Percentiles rank a stretch among this genome's conserved stretches.
Evolutionary conservation across 2,888 invertebrate species (phyloP).

Genomic region (Embidobia sp.): DNA sequence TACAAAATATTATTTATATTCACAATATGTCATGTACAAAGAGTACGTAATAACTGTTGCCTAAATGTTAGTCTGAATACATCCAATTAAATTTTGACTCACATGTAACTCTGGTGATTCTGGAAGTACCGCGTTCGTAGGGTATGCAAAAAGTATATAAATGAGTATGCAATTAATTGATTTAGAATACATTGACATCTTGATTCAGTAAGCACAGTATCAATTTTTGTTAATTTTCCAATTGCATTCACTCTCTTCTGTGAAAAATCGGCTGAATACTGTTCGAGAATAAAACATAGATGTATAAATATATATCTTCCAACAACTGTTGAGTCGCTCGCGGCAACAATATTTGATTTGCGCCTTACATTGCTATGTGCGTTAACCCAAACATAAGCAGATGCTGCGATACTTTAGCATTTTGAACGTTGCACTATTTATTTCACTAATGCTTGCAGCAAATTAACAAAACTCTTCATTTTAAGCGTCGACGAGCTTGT

Average conservation of each 20-base stretch:
- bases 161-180: constrained; percentile 18
- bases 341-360: constrained; percentile 10
- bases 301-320: constrained; percentile 27
- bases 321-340: constrained; percentile 43
- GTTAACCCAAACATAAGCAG: constrained; percentile 15
- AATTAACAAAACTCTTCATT: constrained; percentile 25
- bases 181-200: constrained; percentile 21
- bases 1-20: too few relatives aligned
- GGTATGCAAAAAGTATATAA: constrained; percentile 24
- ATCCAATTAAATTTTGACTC: constrained; percentile 1
- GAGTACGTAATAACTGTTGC: too few relatives aligned
- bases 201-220: neutral
- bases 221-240: neutral
- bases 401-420: constrained; percentile 9
- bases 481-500: constrained; percentile 8
- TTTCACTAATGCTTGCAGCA: constrained; percentile 17
- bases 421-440: constrained; percentile 6
- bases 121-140: constrained; percentile 22
- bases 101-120: constrained; percentile 6
- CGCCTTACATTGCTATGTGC: constrained; percentile 6
- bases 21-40: too few relatives aligned
- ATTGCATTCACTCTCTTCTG: neutral
- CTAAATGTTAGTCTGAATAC: too few relatives aligned
- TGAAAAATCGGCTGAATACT: constrained; percentile 20
- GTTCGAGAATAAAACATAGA: constrained; percentile 8